A percentile compares a stretch with the other conserved stretches of the same genome.
Conservation (phyloP, 1,140 invertebrate genomes). For the Hypsibius dujardini region DNA sequence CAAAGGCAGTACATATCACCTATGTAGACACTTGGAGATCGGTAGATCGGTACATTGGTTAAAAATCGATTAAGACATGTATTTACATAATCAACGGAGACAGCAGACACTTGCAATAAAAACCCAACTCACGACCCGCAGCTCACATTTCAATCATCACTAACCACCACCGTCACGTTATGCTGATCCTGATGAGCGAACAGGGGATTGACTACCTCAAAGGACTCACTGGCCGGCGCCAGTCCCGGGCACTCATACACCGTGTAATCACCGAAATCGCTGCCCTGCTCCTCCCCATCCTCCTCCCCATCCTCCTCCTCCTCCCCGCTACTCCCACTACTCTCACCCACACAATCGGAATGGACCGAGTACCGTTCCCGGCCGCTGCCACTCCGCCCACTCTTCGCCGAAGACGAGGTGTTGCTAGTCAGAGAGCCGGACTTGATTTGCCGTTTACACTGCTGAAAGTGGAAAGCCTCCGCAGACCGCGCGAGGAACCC, state of each 20-base stretch:
- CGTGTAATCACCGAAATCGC: conserved; percentile 5
- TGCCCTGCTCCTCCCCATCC: background rate
- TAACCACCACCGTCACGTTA: too few relatives aligned
- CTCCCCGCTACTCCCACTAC: too few relatives aligned
- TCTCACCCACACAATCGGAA: background rate
- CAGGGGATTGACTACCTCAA: background rate
- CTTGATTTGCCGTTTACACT: background rate
- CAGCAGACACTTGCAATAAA: too few relatives aligned
- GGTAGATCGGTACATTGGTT: too few relatives aligned
- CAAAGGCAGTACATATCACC: too few relatives aligned
- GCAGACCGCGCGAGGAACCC: background rate
- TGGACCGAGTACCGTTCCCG: background rate
- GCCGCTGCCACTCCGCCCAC: background rate
- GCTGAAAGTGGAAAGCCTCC: background rate
- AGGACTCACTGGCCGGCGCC: background rate
- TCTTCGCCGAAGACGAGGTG: background rate
- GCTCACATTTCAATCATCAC: too few relatives aligned
- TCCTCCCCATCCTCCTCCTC: background rate
- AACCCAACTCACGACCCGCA: too few relatives aligned
- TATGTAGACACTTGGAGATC: too few relatives aligned
- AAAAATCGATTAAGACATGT: too few relatives aligned
- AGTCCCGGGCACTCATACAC: background rate
- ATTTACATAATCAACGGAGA: too few relatives aligned
- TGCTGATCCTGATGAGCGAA: background rate
- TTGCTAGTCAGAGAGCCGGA: too few relatives aligned